Conservation (phyloP, 2,888 invertebrate genomes). For the Pyralis farinalis region DNA sequence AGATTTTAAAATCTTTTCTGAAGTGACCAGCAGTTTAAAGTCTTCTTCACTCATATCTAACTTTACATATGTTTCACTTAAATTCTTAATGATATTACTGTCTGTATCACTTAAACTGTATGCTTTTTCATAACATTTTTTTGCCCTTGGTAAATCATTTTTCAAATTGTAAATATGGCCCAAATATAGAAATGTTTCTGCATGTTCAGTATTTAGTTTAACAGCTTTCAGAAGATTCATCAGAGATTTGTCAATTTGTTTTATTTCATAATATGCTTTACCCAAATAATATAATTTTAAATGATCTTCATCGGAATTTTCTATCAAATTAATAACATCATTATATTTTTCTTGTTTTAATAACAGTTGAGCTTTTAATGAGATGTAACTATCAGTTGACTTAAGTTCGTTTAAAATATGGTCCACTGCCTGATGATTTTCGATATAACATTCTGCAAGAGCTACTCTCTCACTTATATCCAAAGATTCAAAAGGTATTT, state of each 20-base stretch:
- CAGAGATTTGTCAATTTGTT: constrained; percentile 82
- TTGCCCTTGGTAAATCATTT: constrained; percentile 86
- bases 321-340: constrained; percentile 79
- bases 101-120: constrained; percentile 86
- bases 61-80: constrained; percentile 88
- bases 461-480: constrained; percentile 42
- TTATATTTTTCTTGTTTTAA: constrained; percentile 70
- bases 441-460: constrained; percentile 60
- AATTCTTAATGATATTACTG: constrained; percentile 84
- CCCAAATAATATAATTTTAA: constrained; percentile 82
- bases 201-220: constrained; percentile 87
- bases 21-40: constrained; percentile 80
- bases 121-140: constrained; percentile 92
- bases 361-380: constrained; percentile 74
- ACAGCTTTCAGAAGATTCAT: constrained; percentile 85
- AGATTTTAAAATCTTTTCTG: constrained; percentile 60
- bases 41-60: constrained; percentile 84
- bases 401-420: constrained; percentile 46
- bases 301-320: constrained; percentile 55
- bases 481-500: constrained; percentile 41
- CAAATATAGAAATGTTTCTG: constrained; percentile 87
- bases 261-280: constrained; percentile 80
- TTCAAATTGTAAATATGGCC: constrained; percentile 87
- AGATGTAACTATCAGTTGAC: constrained; percentile 40
- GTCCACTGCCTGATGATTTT: constrained; percentile 44